Evolutionary conservation across 2,113 vertebrate species (phyloP).

Genomic region (Peromyscus polionotus): DNA sequence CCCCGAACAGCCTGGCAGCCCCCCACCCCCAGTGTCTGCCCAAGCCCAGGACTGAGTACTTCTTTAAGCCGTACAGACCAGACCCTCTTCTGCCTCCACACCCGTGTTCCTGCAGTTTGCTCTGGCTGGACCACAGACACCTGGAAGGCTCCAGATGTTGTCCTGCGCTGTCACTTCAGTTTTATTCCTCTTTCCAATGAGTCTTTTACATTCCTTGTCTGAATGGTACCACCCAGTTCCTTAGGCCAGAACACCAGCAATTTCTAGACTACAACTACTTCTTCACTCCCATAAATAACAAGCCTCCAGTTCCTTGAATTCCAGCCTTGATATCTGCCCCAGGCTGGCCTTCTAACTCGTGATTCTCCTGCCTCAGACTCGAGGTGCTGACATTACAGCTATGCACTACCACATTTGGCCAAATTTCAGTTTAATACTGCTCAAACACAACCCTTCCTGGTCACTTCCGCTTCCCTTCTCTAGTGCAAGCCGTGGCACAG

Average conservation of each 20-base stretch:
- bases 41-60: not conserved
- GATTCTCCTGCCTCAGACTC: not conserved
- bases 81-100: not conserved
- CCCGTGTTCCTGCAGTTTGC: not conserved
- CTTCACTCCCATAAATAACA: constrained; percentile 21
- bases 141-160: constrained; percentile 7
- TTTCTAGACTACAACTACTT: not conserved
- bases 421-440: not conserved
- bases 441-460: constrained; percentile 2
- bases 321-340: not conserved
- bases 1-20: not conserved
- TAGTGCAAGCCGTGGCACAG: not conserved
- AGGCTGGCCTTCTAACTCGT: not conserved
- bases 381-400: not conserved
- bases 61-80: not conserved
- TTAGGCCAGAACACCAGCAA: constrained; percentile 33
- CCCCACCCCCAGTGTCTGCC: not conserved
- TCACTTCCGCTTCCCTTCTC: constrained; percentile 26
- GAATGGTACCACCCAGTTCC: constrained; percentile 1
- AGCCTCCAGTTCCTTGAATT: constrained; percentile 37
- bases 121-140: not conserved
- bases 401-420: no score
- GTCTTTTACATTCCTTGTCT: not conserved
- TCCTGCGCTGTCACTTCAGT: constrained; percentile 16
- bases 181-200: not conserved